These are phyloP conservation scores for Poicephalus gulielmi DNA, from an alignment of 2,113 vertebrate genomes.

Conservation along the genomic window DNA sequence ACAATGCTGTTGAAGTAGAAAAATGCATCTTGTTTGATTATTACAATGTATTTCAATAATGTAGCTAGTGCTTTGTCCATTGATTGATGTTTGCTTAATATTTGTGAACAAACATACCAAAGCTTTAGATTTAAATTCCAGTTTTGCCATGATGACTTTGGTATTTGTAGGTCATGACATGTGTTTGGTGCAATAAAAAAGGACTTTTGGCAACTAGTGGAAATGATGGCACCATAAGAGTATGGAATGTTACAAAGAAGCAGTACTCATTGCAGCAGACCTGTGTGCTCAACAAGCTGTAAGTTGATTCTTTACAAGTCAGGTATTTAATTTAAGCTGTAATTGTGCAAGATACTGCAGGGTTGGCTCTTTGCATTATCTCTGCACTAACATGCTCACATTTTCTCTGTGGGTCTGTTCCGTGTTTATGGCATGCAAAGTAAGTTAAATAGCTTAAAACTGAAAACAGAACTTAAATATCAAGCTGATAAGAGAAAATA, in stretches of 20 bases:
- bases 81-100: neutral
- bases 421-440: neutral
- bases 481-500: neutral
- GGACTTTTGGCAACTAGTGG: conserved; percentile 92
- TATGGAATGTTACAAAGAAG: conserved; percentile 96
- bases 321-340: neutral
- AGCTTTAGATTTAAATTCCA: neutral
- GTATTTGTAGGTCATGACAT: conserved; percentile 87
- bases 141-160: neutral
- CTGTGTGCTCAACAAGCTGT: conserved; percentile 93
- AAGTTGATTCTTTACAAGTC: conserved; percentile 41
- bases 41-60: neutral
- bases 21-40: neutral
- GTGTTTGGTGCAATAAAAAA: conserved; percentile 93
- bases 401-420: neutral
- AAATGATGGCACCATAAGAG: conserved; percentile 90
- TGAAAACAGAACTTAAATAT: neutral
- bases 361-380: too few relatives aligned
- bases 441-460: neutral
- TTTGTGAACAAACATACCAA: neutral
- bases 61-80: neutral
- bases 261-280: conserved; percentile 95
- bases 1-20: neutral
- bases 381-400: neutral
- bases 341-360: neutral